A percentile compares a stretch with the other conserved stretches of the same genome.
Conservation (phyloP, 2,797 vertebrate species). For the Glyptemys insculpta region DNA sequence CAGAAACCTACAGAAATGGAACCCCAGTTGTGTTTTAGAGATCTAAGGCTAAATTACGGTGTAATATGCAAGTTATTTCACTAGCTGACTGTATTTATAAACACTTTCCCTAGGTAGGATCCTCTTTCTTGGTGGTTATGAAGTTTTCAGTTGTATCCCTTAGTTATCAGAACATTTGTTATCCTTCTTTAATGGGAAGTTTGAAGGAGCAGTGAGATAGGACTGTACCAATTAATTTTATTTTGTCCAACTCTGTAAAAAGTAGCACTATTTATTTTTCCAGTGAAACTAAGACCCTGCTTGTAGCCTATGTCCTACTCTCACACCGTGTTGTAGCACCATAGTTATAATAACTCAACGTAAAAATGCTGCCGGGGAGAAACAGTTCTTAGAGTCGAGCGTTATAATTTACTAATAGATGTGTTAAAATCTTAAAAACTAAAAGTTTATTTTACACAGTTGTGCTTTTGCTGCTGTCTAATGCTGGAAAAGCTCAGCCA, state of each 20-base stretch:
- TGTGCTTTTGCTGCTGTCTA: constrained; percentile 68
- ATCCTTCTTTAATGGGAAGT: background rate
- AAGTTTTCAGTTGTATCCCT: background rate
- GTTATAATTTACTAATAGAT: constrained; percentile 63
- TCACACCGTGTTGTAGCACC: background rate
- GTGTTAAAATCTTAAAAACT: constrained; percentile 71
- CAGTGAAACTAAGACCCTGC: background rate
- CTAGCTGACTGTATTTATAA: background rate
- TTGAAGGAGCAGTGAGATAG: background rate
- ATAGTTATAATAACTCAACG: background rate
- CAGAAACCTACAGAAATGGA: background rate
- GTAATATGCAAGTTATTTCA: background rate
- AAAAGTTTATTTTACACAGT: constrained; percentile 55
- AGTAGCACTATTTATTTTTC: background rate
- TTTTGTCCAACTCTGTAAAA: background rate
- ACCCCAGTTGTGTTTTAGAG: background rate
- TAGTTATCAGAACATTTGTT: background rate
- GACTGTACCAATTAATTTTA: background rate
- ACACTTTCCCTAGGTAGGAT: background rate
- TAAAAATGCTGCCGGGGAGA: background rate
- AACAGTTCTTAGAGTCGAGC: constrained; percentile 51
- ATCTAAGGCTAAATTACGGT: background rate
- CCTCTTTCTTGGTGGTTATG: background rate
- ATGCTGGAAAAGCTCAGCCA: constrained; percentile 58
- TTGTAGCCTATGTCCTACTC: background rate